Evolutionary conservation across 2,797 vertebrate genomes (phyloP).

Genomic region (Rhinichthys osculus): DNA sequence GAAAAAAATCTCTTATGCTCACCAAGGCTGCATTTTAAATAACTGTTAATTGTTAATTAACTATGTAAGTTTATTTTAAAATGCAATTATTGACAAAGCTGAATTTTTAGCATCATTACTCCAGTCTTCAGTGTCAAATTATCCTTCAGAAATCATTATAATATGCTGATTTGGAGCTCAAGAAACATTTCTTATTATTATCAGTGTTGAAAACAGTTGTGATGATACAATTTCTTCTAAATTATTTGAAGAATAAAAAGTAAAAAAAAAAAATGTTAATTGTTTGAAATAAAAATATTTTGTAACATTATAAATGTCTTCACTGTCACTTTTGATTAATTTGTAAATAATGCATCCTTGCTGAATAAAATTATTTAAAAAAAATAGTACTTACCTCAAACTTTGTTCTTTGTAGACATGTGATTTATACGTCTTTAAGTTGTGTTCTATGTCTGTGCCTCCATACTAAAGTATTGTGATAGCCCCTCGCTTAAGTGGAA

Average conservation of each 20-base stretch:
- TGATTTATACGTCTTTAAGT: neutral
- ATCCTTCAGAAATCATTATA: neutral
- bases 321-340: neutral
- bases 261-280: no score
- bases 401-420: neutral
- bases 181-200: neutral
- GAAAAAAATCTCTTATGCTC: no score
- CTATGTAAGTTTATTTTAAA: neutral
- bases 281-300: no score
- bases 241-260: neutral
- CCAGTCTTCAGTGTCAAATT: neutral
- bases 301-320: no score
- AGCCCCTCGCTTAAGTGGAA: no score
- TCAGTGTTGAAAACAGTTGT: neutral
- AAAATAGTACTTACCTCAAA: no score
- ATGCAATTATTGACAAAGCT: neutral
- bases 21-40: no score
- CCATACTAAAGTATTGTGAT: no score
- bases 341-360: neutral
- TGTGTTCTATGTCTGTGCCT: no score
- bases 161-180: neutral
- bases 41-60: no score
- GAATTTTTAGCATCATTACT: neutral
- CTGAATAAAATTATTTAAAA: neutral
- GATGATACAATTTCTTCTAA: neutral